Base-by-base conservation (phyloP, 1,140 invertebrate species). In the Pseudomyrmex flavicornis region DNA sequence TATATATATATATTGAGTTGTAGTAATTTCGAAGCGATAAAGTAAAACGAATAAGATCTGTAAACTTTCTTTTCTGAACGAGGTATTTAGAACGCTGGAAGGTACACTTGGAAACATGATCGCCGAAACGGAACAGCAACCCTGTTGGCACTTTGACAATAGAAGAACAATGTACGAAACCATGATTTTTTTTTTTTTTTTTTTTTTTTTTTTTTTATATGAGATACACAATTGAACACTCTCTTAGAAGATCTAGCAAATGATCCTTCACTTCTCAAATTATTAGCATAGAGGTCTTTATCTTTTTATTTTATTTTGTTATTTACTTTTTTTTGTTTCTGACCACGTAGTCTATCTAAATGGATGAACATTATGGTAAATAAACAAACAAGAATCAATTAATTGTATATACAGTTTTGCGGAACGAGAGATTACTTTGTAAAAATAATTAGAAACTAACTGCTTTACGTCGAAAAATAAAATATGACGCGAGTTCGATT, bases 131-230 rank as follows among this genome's bases (percentile, higher is more conserved):
- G 59, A 22, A 15, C 69, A 75, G 20, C 20, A 63, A 63, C 46
- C 63, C 63, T 10, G 3, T 75, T 75, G 73, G 73, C 73, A 75
- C 73, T 75, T 75, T 75, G 73, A 75, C 17, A 46, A n/a, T 46
- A 75, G n/a, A 75, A 48, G 59, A 62, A 22, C 17, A 44, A 75
- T 7, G 20, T 62, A 12, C 56, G n/a, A 35, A 35, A 35, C 0
- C 4, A 35, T 35, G 35, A 35, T 35, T 26, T 26, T 3, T 22
- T 22, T 26, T 26, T 3, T 17, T 17, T 17, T 17, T 17, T 17
- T 17, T 17, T 17, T 26, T 26, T 26, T 35, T 35, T 35, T 35
- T 63, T 63, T 26, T n/a, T 2, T 35, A 48, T 46, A 35, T 35
- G 35, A 35, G 35, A 35, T 35, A 5, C 35, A 35, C 35, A 35